These are phyloP conservation scores for Xiphydria camelus DNA, from an alignment of 2,888 invertebrate genomes.

Conservation along the genomic window DNA sequence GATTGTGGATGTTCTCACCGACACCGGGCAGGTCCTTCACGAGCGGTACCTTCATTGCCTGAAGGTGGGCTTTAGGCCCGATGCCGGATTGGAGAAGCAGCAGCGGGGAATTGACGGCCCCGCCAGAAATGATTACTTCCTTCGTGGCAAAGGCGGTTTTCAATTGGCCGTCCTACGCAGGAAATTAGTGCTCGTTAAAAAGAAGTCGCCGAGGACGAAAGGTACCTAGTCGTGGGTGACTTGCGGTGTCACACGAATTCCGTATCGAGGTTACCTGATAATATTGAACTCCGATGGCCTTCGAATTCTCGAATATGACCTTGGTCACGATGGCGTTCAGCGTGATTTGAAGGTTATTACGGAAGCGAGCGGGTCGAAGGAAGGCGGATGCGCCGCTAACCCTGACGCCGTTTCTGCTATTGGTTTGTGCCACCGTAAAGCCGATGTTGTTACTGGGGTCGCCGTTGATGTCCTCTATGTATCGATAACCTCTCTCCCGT, in stretches of 20 bases:
- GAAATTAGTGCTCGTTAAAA: no score
- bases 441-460: slow-evolving; percentile 65
- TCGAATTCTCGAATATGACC: slow-evolving; percentile 60
- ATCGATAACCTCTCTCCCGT: slow-evolving; percentile 65
- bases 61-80: slow-evolving; percentile 66
- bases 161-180: slow-evolving; percentile 40
- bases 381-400: slow-evolving; percentile 67
- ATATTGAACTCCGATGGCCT: slow-evolving; percentile 66
- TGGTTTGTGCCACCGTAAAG: slow-evolving; percentile 69
- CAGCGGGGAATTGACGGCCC: slow-evolving; percentile 71
- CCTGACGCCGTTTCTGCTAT: slow-evolving; percentile 66
- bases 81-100: slow-evolving; percentile 69
- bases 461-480: slow-evolving; percentile 69
- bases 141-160: slow-evolving; percentile 34
- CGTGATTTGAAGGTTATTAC: slow-evolving; percentile 66
- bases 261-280: slow-evolving; percentile 39
- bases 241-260: not conserved
- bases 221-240: no score
- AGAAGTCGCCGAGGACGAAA: no score
- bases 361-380: slow-evolving; percentile 62
- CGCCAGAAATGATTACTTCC: slow-evolving; percentile 65
- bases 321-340: slow-evolving; percentile 67
- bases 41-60: slow-evolving; percentile 64
- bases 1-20: slow-evolving; percentile 71
- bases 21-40: slow-evolving; percentile 70